phyloP scores from a whole-genome alignment of 2,888 invertebrate genomes.

The Hypercompe scribonia region DNA sequence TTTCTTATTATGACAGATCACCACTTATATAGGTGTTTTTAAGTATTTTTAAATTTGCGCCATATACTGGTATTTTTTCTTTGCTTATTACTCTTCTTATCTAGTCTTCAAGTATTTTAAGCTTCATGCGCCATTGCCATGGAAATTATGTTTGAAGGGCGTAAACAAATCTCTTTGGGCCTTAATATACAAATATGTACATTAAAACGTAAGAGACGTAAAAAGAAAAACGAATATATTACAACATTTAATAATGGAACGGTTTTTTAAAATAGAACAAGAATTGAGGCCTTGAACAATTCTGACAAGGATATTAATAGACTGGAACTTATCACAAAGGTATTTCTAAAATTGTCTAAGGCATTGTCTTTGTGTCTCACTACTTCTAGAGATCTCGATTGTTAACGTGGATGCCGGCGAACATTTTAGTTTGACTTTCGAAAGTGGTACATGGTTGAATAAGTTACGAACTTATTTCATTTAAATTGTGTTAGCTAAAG shows the following conservation, averaged over 20 bases:
- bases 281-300: background rate
- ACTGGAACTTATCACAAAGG: background rate
- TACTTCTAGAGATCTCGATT: background rate
- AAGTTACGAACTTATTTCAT: conserved; percentile 3
- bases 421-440: conserved; percentile 16
- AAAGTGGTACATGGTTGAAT: conserved; percentile 4
- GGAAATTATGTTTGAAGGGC: too few relatives aligned
- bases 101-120: too few relatives aligned
- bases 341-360: background rate
- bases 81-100: too few relatives aligned
- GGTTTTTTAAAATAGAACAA: background rate
- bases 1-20: too few relatives aligned
- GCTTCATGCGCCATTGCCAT: too few relatives aligned
- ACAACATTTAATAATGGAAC: background rate
- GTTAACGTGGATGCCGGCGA: too few relatives aligned
- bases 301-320: background rate
- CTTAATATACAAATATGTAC: background rate
- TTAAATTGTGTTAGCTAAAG: background rate
- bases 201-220: background rate
- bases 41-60: too few relatives aligned
- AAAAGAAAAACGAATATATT: background rate
- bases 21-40: too few relatives aligned
- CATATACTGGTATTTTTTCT: too few relatives aligned
- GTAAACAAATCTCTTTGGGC: background rate
- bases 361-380: background rate